Conservation (phyloP, 2,113 vertebrate genomes). For the Boulengeromyrus knoepffleri region DNA sequence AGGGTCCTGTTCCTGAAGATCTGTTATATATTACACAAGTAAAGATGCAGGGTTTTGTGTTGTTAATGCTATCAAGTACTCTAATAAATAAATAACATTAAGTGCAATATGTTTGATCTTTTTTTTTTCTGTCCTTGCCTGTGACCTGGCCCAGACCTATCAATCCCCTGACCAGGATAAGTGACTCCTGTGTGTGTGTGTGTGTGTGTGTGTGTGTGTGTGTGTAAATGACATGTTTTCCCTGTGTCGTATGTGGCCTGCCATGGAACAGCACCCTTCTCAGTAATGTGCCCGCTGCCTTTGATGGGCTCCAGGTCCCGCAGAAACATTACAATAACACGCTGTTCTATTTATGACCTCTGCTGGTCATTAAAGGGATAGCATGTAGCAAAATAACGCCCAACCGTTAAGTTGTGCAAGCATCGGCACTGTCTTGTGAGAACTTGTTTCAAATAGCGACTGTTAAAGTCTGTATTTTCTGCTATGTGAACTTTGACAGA, state of each 20-base stretch:
- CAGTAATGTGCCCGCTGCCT: not conserved
- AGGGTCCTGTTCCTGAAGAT: not conserved
- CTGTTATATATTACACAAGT: not conserved
- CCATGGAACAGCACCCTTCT: not conserved
- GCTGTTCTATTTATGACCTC: not conserved
- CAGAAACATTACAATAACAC: not conserved
- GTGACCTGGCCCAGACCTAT: not conserved
- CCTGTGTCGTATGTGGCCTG: not conserved
- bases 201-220: not conserved
- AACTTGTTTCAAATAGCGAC: not conserved
- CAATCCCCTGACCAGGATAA: not conserved
- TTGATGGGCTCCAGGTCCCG: not conserved
- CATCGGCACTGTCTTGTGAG: not conserved
- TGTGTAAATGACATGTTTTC: not conserved
- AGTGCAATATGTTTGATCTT: not conserved
- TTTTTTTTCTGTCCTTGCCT: not conserved
- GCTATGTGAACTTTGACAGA: not conserved
- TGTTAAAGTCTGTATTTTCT: not conserved
- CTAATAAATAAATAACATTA: not conserved
- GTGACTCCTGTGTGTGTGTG: not conserved
- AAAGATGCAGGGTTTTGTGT: not conserved
- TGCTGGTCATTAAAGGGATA: not conserved
- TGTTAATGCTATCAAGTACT: not conserved
- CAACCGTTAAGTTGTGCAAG: not conserved
- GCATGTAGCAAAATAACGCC: not conserved